Evolutionary conservation across 2,888 invertebrate species (phyloP), one percentile per base, ranked within the genome.

Genomic region (Ophion obscuratus): DNA sequence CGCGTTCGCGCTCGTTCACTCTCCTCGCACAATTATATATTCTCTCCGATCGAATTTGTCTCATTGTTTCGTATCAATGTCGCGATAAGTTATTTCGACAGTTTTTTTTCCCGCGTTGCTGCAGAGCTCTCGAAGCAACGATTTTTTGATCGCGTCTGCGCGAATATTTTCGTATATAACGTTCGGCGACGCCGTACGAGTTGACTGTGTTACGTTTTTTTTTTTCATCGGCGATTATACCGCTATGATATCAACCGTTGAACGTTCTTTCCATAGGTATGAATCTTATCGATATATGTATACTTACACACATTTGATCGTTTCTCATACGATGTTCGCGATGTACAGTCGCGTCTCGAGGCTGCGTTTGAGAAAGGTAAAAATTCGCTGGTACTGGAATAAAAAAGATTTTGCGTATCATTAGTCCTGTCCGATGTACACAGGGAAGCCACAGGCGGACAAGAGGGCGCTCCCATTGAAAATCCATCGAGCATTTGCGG

Each of bases 1-100:
- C 81, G 74, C 77, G 66, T 67, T 81, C 85, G 84, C 68, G 75
- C 81, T 81, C 81, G 74, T 74, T 61, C 74, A 31, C 62, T 70
- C 81, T 74, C 67, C 67, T 81, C 75, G 61, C 31, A 31, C 79
- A 57, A 64, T 80, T 71, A 64, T 40, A 67, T 53, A 53, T 73
- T 71, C 71, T 64, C 64, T 80, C 64, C 24, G 71, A 61, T 70
- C 47, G 31, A 44, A n/a, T 36, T 67, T 44, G 36, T 59, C 61
- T 59, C 61, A 68, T 59, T 66, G 62, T 64, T 44, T 27, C 44
- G 47, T n/a, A 14, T n/a, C 61, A 20, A 9, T 75, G 44, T 75
- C 44, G 61, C 27, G 47, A 24, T 44, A 44, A 44, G 7, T 53
- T n/a, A 53, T 53, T 53, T 53, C 14, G 24, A n/a, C 14, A 66